Evolutionary conservation across 2,797 vertebrate genomes (phyloP).

Genomic region (Caiman crocodilus): DNA sequence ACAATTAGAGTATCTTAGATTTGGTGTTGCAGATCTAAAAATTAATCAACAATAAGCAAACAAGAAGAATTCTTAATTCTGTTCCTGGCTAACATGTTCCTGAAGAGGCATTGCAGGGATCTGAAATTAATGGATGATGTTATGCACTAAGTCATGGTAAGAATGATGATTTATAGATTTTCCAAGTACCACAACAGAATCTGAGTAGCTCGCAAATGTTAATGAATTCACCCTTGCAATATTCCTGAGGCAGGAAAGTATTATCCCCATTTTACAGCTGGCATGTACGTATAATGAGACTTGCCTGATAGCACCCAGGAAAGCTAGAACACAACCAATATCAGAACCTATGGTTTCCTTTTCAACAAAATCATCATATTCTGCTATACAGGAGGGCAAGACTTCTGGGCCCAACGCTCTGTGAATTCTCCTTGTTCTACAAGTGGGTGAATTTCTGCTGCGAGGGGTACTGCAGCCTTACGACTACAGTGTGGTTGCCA

Average conservation of each 20-base stretch:
- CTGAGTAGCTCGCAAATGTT: constrained; percentile 8
- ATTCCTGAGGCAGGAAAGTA: background rate
- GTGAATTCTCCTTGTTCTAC: background rate
- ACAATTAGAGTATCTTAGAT: background rate
- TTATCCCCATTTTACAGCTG: background rate
- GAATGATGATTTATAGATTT: background rate
- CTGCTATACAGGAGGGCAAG: background rate
- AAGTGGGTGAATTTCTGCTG: background rate
- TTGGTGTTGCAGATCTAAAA: constrained; percentile 58
- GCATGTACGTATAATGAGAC: background rate
- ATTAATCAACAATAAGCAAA: constrained; percentile 50
- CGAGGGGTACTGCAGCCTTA: background rate
- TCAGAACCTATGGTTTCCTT: background rate
- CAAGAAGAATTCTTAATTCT: constrained; percentile 17
- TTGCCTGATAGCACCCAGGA: rapidly evolving
- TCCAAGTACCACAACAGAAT: constrained; percentile 2
- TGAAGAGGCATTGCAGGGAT: constrained; percentile 6
- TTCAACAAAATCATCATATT: background rate
- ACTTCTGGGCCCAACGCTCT: background rate
- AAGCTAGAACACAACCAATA: background rate
- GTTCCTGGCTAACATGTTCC: constrained; percentile 31
- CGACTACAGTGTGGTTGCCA: too few species aligned
- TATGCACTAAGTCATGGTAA: background rate
- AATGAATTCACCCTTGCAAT: background rate
- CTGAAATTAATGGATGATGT: constrained; percentile 30